Conservation (phyloP, 2,797 vertebrate genomes). For the Pseudotriccus pelzelni region DNA sequence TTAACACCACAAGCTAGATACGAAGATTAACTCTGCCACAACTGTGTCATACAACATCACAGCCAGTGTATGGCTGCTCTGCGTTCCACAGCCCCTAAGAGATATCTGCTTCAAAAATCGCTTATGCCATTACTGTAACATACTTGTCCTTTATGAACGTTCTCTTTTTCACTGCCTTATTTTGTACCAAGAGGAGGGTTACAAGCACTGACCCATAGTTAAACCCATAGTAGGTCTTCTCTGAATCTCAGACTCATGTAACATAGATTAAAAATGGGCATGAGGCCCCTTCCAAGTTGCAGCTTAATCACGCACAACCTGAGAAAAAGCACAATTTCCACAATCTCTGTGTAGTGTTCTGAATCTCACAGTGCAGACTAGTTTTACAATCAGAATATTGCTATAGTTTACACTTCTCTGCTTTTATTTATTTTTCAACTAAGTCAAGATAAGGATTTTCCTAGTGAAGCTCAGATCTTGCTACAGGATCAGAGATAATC, state of each 20-base stretch:
- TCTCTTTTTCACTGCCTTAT: not conserved
- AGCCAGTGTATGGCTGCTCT: not conserved
- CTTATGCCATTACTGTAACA: not conserved
- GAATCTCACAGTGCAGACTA: not conserved
- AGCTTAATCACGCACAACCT: not conserved
- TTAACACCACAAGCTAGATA: not conserved
- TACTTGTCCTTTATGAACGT: not conserved
- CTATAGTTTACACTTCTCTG: not conserved
- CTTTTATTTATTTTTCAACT: not conserved
- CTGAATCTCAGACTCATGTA: not conserved
- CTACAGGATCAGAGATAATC: not conserved
- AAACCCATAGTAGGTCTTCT: not conserved
- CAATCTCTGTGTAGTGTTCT: not conserved
- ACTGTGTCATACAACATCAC: not conserved
- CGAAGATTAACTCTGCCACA: not conserved
- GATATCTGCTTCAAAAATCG: not conserved
- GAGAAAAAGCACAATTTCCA: not conserved
- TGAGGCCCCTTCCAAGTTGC: not conserved
- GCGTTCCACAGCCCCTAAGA: not conserved
- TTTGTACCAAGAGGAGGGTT: not conserved
- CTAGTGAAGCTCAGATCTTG: not conserved
- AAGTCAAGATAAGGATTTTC: not conserved
- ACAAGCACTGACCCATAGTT: not conserved
- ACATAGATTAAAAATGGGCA: not conserved
- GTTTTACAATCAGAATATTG: not conserved